Evolutionary conservation across 2,113 vertebrate species (phyloP), one percentile per base, ranked within the genome.

Genomic region (Fregata magnificens): DNA sequence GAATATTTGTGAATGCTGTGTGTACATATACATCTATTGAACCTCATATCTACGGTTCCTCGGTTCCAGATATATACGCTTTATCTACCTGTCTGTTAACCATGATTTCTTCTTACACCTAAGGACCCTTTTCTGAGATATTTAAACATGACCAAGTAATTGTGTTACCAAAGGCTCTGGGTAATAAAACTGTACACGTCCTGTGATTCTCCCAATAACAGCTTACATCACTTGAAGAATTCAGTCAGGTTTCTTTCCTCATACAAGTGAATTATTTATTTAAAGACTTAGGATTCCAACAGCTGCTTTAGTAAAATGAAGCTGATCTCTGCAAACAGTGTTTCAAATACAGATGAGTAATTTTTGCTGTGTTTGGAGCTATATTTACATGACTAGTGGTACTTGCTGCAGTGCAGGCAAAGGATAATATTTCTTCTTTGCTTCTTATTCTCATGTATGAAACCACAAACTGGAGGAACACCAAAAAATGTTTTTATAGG

Each of bases 391-490:
- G 88, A 36, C 40, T 66, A 70, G 82, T 74, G 42, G 70, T 88
- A 67, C 76, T 90, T 83, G 63, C 38, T 95, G 67, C 55, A 93
- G 82, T 65, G 49, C 34, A 61, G 90, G 85, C 5, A 74, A 92
- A 82, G 50, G 65, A 65, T 89, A 92, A 72, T 76, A 86, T 95
- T 97, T 97, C 83, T 91, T 84, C 69, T 67, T 86, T 93, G 47
- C 61, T 96, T 88, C 65, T 92, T 91, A 76, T 92, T 86, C 65
- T 88, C 82, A 65, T 95, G 52, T 92, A 92, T 86, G 80, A 95
- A 93, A 97, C 90, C 93, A 70, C 72, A 96, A 96, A 67, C 67
- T 95, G 86, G 82, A 97, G 92, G 53, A 93, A 81, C 82, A 97
- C 72, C 63, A 94, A 94, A 81, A 67, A 95, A 73, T 78, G 50